A percentile compares a stretch with the other conserved stretches of the same genome.
phyloP scores from a whole-genome alignment of 2,113 vertebrate genomes.

The mouse (Mus musculus) region DNA sequence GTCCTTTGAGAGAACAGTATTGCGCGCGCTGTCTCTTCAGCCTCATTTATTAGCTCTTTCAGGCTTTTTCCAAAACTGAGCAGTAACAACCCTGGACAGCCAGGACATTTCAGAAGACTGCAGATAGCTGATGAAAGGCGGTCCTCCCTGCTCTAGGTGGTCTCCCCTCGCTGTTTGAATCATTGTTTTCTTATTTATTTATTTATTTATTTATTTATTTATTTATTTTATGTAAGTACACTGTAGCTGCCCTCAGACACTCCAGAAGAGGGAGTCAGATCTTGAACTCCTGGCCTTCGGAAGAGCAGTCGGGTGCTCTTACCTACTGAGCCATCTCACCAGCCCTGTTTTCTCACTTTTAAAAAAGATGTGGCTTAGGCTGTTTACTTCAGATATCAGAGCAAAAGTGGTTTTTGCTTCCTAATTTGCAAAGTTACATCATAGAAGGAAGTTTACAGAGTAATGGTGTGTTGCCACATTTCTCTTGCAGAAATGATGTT shows the following conservation, averaged over 20 bases:
- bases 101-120: not conserved
- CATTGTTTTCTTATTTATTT: slow-evolving; percentile 6
- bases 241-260: no score
- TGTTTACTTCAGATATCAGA: slow-evolving; percentile 35
- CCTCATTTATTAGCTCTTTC: not conserved
- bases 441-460: slow-evolving; percentile 57
- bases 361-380: not conserved
- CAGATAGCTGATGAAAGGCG: not conserved
- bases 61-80: not conserved
- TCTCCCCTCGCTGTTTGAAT: slow-evolving; percentile 14
- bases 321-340: no score
- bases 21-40: not conserved
- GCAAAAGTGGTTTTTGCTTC: slow-evolving; percentile 57
- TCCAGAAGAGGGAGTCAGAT: no score
- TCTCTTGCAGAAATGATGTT: slow-evolving; percentile 59
- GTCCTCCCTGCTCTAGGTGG: not conserved
- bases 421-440: slow-evolving; percentile 55
- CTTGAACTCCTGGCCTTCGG: no score
- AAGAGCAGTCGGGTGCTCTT: no score
- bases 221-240: no score
- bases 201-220: no score
- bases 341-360: not conserved
- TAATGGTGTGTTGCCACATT: slow-evolving; percentile 53
- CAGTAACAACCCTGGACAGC: not conserved
- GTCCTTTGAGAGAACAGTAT: not conserved